These are phyloP conservation scores for Rhombomys opimus DNA, from an alignment of 2,113 vertebrate genomes.

Conservation along the genomic window DNA sequence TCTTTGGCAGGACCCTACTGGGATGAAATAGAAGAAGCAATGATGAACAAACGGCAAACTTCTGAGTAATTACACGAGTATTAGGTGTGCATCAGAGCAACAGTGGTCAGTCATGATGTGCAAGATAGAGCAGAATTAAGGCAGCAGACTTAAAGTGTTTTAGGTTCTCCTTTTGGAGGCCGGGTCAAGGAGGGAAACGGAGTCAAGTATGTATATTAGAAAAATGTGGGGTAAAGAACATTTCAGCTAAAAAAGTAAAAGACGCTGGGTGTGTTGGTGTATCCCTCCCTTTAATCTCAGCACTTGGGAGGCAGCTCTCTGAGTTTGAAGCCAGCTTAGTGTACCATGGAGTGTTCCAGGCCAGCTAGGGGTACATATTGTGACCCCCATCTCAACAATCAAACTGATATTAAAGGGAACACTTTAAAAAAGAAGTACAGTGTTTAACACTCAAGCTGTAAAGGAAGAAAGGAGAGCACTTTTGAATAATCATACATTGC, in stretches of 20 bases:
- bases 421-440: not conserved
- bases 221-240: not conserved
- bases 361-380: not conserved
- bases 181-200: not conserved
- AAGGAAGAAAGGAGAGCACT: slow-evolving; percentile 21
- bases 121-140: not conserved
- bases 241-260: not conserved
- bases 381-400: not conserved
- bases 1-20: not conserved
- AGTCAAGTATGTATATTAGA: not conserved
- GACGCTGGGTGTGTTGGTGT: not conserved
- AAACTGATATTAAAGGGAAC: not conserved
- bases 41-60: not conserved
- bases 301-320: not conserved
- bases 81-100: not conserved
- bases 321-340: not conserved
- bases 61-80: not conserved
- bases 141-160: not conserved
- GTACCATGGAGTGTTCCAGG: not conserved
- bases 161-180: not conserved
- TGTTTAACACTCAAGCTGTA: slow-evolving; percentile 33
- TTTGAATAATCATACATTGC: not conserved
- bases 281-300: not conserved
- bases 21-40: not conserved
- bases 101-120: not conserved